phyloP scores from a whole-genome alignment of 2,113 vertebrate genomes.

The Prochilodus magdalenae region DNA sequence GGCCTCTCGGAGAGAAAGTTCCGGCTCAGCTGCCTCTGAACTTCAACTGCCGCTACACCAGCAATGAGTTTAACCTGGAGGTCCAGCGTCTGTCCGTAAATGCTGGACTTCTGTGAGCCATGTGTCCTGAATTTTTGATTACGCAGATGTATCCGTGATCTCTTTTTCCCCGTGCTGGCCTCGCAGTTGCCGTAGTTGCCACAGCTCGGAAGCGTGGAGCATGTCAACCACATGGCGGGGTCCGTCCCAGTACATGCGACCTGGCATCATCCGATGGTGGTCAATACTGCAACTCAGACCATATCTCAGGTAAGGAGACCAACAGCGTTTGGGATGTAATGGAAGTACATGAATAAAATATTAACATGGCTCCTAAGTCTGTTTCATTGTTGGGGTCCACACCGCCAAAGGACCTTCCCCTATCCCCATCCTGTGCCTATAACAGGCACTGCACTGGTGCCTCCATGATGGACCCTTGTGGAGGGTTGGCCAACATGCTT shows the following conservation, averaged over 20 bases:
- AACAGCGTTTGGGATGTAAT: no score
- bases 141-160: not conserved
- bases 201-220: slow-evolving; percentile 81
- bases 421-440: no score
- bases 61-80: slow-evolving; percentile 95
- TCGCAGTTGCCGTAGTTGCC: slow-evolving; percentile 87
- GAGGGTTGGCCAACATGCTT: no score
- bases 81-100: slow-evolving; percentile 72
- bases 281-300: slow-evolving; percentile 67
- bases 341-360: not conserved
- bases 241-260: slow-evolving; percentile 87
- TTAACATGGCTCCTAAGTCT: no score
- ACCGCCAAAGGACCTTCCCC: no score
- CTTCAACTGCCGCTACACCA: slow-evolving; percentile 97
- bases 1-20: slow-evolving; percentile 83
- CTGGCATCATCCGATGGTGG: slow-evolving; percentile 81
- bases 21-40: slow-evolving; percentile 93
- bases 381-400: no score
- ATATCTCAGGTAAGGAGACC: slow-evolving; percentile 79
- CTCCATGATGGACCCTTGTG: no score
- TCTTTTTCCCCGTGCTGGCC: not conserved
- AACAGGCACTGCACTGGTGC: no score
- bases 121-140: not conserved
- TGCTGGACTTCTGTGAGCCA: not conserved
- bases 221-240: slow-evolving; percentile 85